Evolutionary conservation across 2,888 invertebrate species (phyloP).

Genomic region (Melieria crassipennis): DNA sequence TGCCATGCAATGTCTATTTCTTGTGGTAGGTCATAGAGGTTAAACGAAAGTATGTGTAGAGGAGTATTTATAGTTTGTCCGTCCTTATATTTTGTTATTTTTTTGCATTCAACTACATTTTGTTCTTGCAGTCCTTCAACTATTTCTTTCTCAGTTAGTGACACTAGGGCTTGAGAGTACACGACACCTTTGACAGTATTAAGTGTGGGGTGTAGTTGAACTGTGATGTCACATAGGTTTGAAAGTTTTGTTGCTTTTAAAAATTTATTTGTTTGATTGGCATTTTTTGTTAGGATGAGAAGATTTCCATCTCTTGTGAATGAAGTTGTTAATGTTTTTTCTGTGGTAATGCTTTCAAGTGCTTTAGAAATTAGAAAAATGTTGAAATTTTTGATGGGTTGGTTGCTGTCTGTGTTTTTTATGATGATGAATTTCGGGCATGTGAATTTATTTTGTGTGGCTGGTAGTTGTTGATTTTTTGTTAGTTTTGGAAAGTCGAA

Average conservation of each 20-base stretch:
- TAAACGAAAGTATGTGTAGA: constrained; percentile 23
- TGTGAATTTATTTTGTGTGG: neutral
- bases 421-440: neutral
- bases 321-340: neutral
- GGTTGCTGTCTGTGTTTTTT: no score
- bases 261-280: no score
- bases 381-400: no score
- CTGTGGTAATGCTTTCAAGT: neutral
- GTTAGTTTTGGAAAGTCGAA: no score
- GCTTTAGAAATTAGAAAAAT: neutral
- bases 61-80: constrained; percentile 14
- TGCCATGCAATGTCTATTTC: constrained; percentile 19
- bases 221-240: no score
- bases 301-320: neutral
- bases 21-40: constrained; percentile 17
- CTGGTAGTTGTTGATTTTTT: no score
- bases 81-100: neutral
- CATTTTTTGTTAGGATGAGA: neutral
- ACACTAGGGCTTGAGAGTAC: no score
- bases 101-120: constrained; percentile 22
- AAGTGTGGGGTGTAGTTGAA: no score
- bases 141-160: constrained; percentile 1
- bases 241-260: no score
- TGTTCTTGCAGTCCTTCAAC: constrained; percentile 9
- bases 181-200: no score